phyloP scores from a whole-genome alignment of 2,113 vertebrate genomes.

The Phainopepla nitens region DNA sequence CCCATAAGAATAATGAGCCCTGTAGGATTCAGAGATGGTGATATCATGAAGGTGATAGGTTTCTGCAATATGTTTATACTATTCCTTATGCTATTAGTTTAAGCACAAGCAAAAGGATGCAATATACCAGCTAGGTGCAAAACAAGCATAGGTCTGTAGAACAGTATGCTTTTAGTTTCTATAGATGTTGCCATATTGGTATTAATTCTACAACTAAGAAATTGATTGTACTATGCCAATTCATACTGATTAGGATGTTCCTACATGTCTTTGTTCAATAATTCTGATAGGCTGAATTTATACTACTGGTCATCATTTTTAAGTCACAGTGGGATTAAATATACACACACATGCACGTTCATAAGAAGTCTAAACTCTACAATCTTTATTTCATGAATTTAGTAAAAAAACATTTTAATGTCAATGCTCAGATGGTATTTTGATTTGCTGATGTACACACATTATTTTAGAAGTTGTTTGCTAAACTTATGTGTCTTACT shows the following conservation, averaged over 20 bases:
- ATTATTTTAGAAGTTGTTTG: background rate
- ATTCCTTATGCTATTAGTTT: background rate
- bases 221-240: background rate
- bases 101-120: background rate
- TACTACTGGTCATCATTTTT: background rate
- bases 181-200: background rate
- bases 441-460: background rate
- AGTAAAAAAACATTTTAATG: background rate
- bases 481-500: background rate
- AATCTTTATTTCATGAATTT: background rate
- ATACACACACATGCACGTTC: background rate
- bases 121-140: background rate
- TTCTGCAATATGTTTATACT: background rate
- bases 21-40: background rate
- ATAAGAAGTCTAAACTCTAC: background rate
- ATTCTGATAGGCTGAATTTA: background rate
- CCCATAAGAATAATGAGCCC: background rate
- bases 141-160: background rate
- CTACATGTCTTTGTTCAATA: background rate
- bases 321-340: background rate
- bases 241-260: background rate
- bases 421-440: background rate
- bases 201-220: background rate
- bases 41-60: background rate
- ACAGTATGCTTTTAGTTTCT: background rate